A percentile compares a stretch with the other conserved stretches of the same genome.
phyloP scores from a whole-genome alignment of 2,888 invertebrate species.

The Glyphotaelius pellucidus region DNA sequence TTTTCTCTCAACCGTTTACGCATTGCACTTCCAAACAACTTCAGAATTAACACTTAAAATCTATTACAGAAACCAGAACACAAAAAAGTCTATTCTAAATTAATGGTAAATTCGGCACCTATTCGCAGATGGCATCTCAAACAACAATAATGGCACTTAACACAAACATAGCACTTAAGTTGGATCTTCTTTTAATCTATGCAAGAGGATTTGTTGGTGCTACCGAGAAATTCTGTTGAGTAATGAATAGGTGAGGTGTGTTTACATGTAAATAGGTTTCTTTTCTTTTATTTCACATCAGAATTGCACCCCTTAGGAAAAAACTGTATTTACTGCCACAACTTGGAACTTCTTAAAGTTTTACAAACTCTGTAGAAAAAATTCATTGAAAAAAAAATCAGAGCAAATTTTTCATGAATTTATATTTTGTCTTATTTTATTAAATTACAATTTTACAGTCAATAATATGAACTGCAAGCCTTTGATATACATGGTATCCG shows the following conservation, averaged over 20 bases:
- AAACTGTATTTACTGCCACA: background rate
- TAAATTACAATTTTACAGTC: too few relatives aligned
- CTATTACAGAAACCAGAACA: background rate
- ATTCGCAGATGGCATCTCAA: background rate
- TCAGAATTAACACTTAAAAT: background rate
- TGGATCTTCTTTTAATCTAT: constrained; percentile 27
- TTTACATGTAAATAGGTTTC: constrained; percentile 34
- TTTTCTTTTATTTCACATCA: constrained; percentile 28
- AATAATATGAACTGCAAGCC: too few relatives aligned
- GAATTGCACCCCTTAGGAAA: background rate
- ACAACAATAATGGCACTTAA: constrained; percentile 26
- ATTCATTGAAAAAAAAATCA: too few relatives aligned
- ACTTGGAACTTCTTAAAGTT: background rate
- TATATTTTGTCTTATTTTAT: too few relatives aligned
- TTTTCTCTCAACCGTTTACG: background rate
- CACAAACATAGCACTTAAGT: constrained; percentile 13
- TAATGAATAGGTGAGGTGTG: background rate
- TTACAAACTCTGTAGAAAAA: too few relatives aligned
- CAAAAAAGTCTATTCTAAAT: background rate
- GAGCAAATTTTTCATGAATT: too few relatives aligned
- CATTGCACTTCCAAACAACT: background rate
- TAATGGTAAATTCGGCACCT: background rate
- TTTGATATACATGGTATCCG: too few relatives aligned
- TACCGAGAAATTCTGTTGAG: constrained; percentile 44
- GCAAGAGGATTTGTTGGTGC: constrained; percentile 9